Conservation (phyloP, 2,113 vertebrate species). For the Lagopus leucura region DNA sequence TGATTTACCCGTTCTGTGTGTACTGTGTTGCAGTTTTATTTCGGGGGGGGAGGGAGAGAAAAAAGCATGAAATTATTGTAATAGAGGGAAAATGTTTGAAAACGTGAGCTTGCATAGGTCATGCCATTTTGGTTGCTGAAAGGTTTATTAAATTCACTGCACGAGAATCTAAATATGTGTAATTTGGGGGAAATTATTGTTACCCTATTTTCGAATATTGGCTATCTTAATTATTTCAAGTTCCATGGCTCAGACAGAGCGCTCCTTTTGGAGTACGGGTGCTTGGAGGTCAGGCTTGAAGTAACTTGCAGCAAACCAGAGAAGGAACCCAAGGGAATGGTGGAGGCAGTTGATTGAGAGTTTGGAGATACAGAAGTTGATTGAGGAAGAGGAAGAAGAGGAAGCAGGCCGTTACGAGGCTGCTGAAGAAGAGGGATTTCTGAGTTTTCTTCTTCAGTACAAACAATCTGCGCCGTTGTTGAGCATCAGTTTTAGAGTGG, state of each 20-base stretch:
- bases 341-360: neutral
- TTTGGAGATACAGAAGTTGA: neutral
- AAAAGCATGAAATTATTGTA: neutral
- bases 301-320: neutral
- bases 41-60: neutral
- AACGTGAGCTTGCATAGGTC: neutral
- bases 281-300: neutral
- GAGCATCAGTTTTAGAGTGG: neutral
- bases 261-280: neutral
- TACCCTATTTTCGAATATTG: neutral
- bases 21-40: neutral
- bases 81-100: neutral
- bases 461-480: accelerated
- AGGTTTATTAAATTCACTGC: neutral
- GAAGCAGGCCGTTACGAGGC: neutral
- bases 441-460: neutral
- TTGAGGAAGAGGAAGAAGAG: neutral
- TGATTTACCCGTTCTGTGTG: neutral
- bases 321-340: neutral
- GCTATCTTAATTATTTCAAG: neutral
- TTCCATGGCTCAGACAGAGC: neutral
- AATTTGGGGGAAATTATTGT: neutral
- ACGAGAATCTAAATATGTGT: neutral
- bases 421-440: neutral
- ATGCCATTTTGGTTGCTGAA: neutral